Base-by-base conservation (phyloP, 2,888 invertebrate genomes). In the Drosophila paracracens region DNA sequence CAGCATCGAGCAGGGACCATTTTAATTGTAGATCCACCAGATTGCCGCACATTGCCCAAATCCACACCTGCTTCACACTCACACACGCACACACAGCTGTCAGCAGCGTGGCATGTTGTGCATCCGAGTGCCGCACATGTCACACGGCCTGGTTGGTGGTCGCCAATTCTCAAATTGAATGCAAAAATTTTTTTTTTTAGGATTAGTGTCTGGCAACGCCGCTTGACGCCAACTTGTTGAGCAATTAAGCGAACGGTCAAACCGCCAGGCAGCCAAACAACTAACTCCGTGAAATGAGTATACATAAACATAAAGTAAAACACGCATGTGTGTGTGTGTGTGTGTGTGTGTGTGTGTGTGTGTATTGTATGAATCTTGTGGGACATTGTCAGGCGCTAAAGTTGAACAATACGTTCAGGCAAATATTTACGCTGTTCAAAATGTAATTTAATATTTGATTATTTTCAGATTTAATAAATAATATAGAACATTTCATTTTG, bases 201-300 rank as follows among this genome's bases (percentile, higher is more conserved):
- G 53, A 35, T 36, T 51, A 29, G 63, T 36, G n/a, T 25, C 18
- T 35, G 21, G 46, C 67, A 43, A 18, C 78, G 43, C 82, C 53
- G 69, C 88, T 82, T 76, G 84, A 71, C 71, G 74, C 79, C 85
- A 85, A 85, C 85, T 88, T 84, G 85, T 88, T 87, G 85, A 85
- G 76, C 88, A 88, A 87, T 85, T 88, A 87, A 84, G 87, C 74
- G 76, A 70, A 70, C 70, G 79, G 70, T 74, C 70, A 61, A 64
- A 71, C 74, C 59, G 64, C 36, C 69, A 56, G 31, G 25, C 57
- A 43, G 40, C 52, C 29, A 57, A 51, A 51, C 59, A 70, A 57
- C 51, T 64, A 72, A 36, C 75, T 83, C 61, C 62, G 71, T 83
- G 70, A 70, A 76, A 74, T 78, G 65, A 76, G 73, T 73, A 64